Base-by-base conservation (phyloP, 2,888 invertebrate species). In the Merodon equestris region DNA sequence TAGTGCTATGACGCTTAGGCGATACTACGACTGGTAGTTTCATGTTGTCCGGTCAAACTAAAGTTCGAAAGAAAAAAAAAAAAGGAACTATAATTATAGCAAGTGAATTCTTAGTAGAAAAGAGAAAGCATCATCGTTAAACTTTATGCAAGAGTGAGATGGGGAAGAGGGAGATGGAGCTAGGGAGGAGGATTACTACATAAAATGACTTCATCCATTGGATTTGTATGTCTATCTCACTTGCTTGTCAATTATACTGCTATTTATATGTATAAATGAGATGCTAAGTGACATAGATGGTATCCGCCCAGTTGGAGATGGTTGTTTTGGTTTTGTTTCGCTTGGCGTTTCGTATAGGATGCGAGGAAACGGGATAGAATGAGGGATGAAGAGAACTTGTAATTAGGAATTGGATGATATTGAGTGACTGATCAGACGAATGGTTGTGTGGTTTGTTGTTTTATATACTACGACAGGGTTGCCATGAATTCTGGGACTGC, bases 21-120 rank as follows among this genome's bases (percentile, higher is more conserved):
- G 77, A 67, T 45, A 42, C 67, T 2, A 42, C 73, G 36, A 73
- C 77, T 73, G 77, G 73, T 58, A 68, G 63, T 68, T 77, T 77
- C 77, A 77, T 77, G 38, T 63, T 77, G 67, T 63, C 53, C 57
- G 57, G 44, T 17, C 15, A 57, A 53, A 63, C 77, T 77, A 61
- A 72, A 77, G 72, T 77, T 72, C 9, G 53, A 71, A 72, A 17
- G 44, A 45, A 58, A 72, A 50, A 45, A 54, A 70, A 64, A 66
- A 71, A 42, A 51, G 12, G 53, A 48, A 57, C 15, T 13, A 57
- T 61, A 9, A 58, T 77, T 73, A 73, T 77, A 44, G 73, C 77
- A 68, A 73, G 56, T 57, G 27, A 36, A 63, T 73, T 67, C 51
- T 34, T 56, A 14, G 38, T 48, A 18, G 7, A 18, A 58, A n/a